Percentiles rank a stretch among this genome's conserved stretches.
Conservation (phyloP, 2,888 invertebrate genomes). For the Apocheima hispidaria region DNA sequence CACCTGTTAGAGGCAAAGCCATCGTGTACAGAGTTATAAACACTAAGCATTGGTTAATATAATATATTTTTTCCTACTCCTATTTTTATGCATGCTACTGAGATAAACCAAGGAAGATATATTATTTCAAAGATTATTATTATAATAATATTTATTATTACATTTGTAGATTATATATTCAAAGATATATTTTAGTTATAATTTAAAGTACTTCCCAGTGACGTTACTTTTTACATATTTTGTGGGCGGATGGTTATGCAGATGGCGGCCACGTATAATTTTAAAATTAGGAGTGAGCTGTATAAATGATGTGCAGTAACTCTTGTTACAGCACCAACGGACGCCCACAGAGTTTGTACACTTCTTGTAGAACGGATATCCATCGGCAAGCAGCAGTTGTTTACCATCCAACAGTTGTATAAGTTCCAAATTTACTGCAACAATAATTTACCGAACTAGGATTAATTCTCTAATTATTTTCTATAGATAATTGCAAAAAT, state of each 20-base stretch:
- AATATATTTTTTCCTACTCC: no score
- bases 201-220: conserved; percentile 32
- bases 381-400: conserved; percentile 49
- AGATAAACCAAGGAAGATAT: no score
- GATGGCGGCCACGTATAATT: conserved; percentile 22
- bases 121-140: no score
- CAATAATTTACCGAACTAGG: conserved; percentile 11
- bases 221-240: conserved; percentile 12
- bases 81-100: no score
- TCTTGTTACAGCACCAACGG: conserved; percentile 57
- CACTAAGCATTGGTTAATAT: no score
- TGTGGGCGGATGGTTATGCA: conserved; percentile 33
- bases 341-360: conserved; percentile 29
- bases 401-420: conserved; percentile 54
- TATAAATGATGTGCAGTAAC: conserved; percentile 55
- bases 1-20: no score
- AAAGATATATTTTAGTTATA: conserved; percentile 3
- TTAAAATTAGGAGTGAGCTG: conserved; percentile 42
- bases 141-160: no score
- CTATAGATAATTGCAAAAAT: background rate
- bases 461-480: background rate
- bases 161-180: no score
- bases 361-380: conserved; percentile 58
- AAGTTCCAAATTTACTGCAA: conserved; percentile 39
- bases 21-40: no score